Evolutionary conservation across 2,113 vertebrate species (phyloP).

Genomic region (Hepsetus odoe): DNA sequence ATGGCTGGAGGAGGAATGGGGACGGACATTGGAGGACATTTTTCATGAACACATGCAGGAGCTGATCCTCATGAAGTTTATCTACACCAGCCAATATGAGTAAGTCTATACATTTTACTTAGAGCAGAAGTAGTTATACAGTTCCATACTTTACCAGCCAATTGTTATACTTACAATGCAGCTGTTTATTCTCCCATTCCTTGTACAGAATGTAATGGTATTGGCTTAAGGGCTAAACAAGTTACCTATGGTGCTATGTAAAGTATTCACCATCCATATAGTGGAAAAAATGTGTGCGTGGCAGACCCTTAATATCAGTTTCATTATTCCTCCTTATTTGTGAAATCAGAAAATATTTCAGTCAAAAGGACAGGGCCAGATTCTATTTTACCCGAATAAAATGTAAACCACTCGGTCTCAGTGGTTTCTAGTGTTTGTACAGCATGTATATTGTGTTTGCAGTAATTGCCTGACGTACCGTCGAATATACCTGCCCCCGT

Average conservation of each 20-base stretch:
- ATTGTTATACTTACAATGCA: too few species aligned
- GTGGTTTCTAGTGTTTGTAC: neutral
- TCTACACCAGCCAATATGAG: slow-evolving; percentile 99
- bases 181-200: neutral
- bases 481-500: slow-evolving; percentile 93
- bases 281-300: too few species aligned
- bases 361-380: too few species aligned
- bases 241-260: too few species aligned
- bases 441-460: slow-evolving; percentile 36
- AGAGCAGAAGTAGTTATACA: too few species aligned
- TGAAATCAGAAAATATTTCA: too few species aligned
- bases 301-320: too few species aligned
- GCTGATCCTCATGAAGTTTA: slow-evolving; percentile 99
- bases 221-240: too few species aligned
- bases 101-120: slow-evolving; percentile 66
- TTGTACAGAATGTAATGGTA: neutral
- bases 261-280: too few species aligned
- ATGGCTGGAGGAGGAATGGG: slow-evolving; percentile 97
- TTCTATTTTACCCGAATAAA: too few species aligned
- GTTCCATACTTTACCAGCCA: too few species aligned
- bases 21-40: slow-evolving; percentile 95
- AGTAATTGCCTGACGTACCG: slow-evolving; percentile 98
- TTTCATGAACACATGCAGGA: slow-evolving; percentile 99
- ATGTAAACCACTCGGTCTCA: neutral
- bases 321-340: too few species aligned